Evolutionary conservation across 2,113 vertebrate species (phyloP).

Genomic region (Lates calcarifer): DNA sequence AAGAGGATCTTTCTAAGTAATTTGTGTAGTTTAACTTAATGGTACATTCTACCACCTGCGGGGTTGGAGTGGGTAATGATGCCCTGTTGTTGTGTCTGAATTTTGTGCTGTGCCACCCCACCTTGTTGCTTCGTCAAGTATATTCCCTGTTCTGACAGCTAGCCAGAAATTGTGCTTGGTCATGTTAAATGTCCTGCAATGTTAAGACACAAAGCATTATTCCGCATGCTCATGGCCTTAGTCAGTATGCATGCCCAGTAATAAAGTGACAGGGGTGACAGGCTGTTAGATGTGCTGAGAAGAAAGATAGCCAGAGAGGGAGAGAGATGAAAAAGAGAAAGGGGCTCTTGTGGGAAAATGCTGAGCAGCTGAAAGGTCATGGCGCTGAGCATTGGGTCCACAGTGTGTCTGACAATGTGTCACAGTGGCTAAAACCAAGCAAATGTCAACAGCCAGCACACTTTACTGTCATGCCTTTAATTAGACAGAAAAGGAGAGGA

Average conservation of each 20-base stretch:
- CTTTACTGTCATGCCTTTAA: conserved; percentile 58
- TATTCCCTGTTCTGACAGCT: conserved; percentile 54
- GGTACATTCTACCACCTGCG: conserved; percentile 11
- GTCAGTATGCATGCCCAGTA: conserved; percentile 58
- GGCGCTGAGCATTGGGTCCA: conserved; percentile 53
- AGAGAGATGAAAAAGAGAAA: conserved; percentile 55
- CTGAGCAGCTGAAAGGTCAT: conserved; percentile 80
- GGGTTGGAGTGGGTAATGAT: conserved; percentile 16
- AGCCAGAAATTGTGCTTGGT: conserved; percentile 65
- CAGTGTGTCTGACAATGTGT: conserved; percentile 76
- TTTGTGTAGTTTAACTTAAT: conserved; percentile 6
- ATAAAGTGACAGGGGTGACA: conserved; percentile 70
- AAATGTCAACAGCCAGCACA: conserved; percentile 72
- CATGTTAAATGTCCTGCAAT: conserved; percentile 65
- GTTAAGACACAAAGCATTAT: conserved; percentile 59
- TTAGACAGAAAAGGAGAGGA: conserved; percentile 54
- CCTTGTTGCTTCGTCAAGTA: conserved; percentile 48
- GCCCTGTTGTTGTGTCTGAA: conserved; percentile 25
- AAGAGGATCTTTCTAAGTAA: neutral
- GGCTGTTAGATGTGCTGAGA: conserved; percentile 71
- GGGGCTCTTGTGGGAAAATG: conserved; percentile 65
- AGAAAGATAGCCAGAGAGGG: conserved; percentile 52
- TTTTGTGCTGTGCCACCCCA: conserved; percentile 31
- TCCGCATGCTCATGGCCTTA: conserved; percentile 58
- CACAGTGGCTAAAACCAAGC: conserved; percentile 71